Evolutionary conservation across 2,797 vertebrate species (phyloP), one percentile per base, ranked within the genome.

Genomic region (Danio jaintianensis): DNA sequence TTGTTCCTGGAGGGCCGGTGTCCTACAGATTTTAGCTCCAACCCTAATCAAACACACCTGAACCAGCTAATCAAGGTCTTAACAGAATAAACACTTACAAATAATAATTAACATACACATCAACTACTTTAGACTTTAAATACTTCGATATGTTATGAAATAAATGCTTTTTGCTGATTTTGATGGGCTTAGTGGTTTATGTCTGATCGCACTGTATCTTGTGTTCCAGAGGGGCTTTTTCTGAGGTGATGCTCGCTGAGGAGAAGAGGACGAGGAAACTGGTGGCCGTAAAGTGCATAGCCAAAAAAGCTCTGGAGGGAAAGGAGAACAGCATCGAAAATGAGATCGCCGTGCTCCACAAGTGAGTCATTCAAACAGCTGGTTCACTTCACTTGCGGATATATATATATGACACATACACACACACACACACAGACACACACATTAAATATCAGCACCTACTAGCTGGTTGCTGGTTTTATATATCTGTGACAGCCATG

Each of bases 311-410:
- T 0, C 87, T 99, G 82, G 96, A 98, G 84, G 97, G 97, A 69
- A 99, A 99, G 72, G 97, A 98, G 87, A 97, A 94, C 91, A 97
- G 95, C 94, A 97, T 99, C n/a, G 97, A 99, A 89, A 99, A 99
- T 0, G 98, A 99, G 92, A 98, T 99, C 0, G 96, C 96, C 0
- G 98, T 99, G 72, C 92, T 99, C 82, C 96, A 97, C 92, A 99
- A 97, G 98, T 99, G 91, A 89, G 96, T 93, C 71, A 20, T 15
- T n/a, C 5, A 53, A 22, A 59, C 9, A 20, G 53, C 48, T 55
- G 16, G 45, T 20, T 38, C 43, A 50, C 29, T 62, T 52, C 40
- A 63, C 29, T 20, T 76, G 38, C 40, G 16, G 6, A 52, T 67
- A 13, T 7, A 47, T 7, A 47, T 9, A 12, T 16, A 3, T 38